Evolutionary conservation across 2,113 vertebrate genomes (phyloP).

Genomic region (Blennius ocellaris): DNA sequence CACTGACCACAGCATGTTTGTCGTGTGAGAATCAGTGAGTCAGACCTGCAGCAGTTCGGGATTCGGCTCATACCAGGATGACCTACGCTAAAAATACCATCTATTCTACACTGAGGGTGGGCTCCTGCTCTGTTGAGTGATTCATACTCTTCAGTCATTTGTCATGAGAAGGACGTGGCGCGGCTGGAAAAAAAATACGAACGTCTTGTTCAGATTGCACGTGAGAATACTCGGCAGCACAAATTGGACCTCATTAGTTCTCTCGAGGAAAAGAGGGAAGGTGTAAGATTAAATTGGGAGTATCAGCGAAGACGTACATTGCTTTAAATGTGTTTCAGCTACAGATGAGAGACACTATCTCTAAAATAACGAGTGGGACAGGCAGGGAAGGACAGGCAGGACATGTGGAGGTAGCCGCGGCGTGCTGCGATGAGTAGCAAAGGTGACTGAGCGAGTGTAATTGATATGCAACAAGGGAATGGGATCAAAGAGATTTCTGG

Average conservation of each 20-base stretch:
- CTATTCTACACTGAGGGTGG: constrained; percentile 4
- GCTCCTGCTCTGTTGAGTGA: background rate
- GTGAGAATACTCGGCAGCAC: background rate
- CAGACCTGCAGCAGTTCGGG: constrained; percentile 20
- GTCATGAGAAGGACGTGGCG: background rate
- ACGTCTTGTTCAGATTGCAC: background rate
- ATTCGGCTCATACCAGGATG: constrained; percentile 44
- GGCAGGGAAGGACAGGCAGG: constrained; percentile 54
- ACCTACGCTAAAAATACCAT: constrained; percentile 49
- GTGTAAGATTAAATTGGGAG: background rate
- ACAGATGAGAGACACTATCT: background rate
- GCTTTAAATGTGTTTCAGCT: background rate
- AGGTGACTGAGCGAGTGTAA: constrained; percentile 78
- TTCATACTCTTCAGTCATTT: background rate
- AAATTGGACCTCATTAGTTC: background rate
- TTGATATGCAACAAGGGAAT: constrained; percentile 66
- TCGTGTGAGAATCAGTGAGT: constrained; percentile 26
- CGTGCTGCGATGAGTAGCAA: constrained; percentile 55
- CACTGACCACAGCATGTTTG: constrained; percentile 12
- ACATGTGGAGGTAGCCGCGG: constrained; percentile 11
- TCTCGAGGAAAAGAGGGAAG: background rate
- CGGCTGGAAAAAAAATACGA: background rate
- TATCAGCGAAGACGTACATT: background rate
- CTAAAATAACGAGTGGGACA: background rate
- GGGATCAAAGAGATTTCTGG: constrained; percentile 70